Percentiles rank a stretch among this genome's conserved stretches.
Evolutionary conservation across 2,888 invertebrate species (phyloP).

Genomic region (Microplitis deprimator): DNA sequence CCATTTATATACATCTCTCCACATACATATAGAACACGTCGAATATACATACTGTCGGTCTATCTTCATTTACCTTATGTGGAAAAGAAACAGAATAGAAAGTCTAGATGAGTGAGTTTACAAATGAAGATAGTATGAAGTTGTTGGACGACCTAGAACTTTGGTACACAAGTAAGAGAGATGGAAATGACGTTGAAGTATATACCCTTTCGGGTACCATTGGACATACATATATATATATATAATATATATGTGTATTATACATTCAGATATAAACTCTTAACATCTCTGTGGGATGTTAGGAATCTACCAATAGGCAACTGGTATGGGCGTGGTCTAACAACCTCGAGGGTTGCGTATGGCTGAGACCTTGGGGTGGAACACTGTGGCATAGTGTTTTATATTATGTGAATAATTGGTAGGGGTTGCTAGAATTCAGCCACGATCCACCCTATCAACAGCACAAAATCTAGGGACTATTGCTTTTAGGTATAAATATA

Average conservation of each 20-base stretch:
- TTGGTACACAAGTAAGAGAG: constrained; percentile 6
- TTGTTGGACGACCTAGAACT: constrained; percentile 1
- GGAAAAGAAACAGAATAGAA: constrained; percentile 1
- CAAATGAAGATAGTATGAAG: not conserved
- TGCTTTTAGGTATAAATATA: constrained; percentile 36
- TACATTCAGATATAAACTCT: constrained; percentile 62
- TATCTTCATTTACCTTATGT: constrained; percentile 7
- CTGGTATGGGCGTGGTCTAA: constrained; percentile 55
- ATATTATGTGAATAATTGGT: constrained; percentile 57
- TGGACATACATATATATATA: constrained; percentile 9
- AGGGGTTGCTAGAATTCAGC: constrained; percentile 59
- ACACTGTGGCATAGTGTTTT: constrained; percentile 69
- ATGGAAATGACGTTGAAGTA: constrained; percentile 23
- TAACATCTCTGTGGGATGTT: constrained; percentile 55
- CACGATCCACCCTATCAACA: constrained; percentile 50
- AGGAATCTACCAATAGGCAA: constrained; percentile 54
- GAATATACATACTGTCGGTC: constrained; percentile 9
- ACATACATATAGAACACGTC: constrained; percentile 13
- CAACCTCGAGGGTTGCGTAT: constrained; percentile 53
- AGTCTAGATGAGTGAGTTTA: constrained; percentile 4
- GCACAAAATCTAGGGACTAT: not conserved
- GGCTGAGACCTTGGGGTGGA: constrained; percentile 63
- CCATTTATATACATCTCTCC: constrained; percentile 30
- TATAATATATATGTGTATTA: not conserved
- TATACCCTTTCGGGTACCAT: constrained; percentile 30